These are phyloP conservation scores for Lasiurus cinereus DNA, from an alignment of 2,113 vertebrate species.

Conservation along the genomic window DNA sequence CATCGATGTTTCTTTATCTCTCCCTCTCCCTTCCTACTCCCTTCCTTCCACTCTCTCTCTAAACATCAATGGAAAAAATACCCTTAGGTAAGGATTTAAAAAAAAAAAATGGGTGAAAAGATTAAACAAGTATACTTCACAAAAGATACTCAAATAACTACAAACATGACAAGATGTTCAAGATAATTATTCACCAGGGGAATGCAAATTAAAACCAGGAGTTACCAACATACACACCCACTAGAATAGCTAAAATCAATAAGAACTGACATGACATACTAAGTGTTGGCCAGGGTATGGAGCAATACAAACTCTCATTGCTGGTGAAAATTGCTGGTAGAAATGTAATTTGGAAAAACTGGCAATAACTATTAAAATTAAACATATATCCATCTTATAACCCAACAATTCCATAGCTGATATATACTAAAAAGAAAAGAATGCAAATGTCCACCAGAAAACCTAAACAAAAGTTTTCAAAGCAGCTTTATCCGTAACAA, in stretches of 20 bases:
- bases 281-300: neutral
- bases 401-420: neutral
- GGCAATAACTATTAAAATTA: neutral
- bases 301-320: neutral
- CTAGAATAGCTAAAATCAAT: neutral
- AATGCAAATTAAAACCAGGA: constrained; percentile 55
- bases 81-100: too few species aligned
- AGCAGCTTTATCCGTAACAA: neutral
- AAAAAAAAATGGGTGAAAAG: neutral
- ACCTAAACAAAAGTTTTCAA: neutral
- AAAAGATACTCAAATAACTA: constrained; percentile 33
- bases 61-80: too few species aligned
- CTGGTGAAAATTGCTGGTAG: neutral
- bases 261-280: constrained; percentile 20
- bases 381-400: neutral
- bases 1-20: too few species aligned
- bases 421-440: constrained; percentile 6
- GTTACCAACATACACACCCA: neutral
- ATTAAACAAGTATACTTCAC: neutral
- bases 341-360: neutral
- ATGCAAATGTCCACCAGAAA: constrained; percentile 9
- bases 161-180: constrained; percentile 36
- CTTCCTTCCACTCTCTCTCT: too few species aligned
- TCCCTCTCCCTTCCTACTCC: too few species aligned
- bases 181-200: constrained; percentile 24